Conservation (phyloP, 1,140 invertebrate species). For the Panonychus citri region DNA sequence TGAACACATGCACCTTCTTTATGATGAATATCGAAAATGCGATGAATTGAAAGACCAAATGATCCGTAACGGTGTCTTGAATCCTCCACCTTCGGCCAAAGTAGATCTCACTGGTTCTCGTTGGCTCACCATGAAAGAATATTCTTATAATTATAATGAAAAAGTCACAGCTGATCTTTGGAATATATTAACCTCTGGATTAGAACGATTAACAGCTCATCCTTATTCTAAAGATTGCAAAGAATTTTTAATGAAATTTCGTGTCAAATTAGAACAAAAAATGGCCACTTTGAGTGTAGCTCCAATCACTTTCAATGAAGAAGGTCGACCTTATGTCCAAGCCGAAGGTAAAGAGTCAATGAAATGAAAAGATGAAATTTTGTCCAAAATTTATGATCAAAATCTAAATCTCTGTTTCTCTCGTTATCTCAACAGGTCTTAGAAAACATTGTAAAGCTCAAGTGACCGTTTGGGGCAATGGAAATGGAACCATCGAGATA, state of each 20-base stretch:
- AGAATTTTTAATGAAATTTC: constrained; percentile 44
- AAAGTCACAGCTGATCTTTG: constrained; percentile 41
- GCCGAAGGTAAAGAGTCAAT: constrained; percentile 37
- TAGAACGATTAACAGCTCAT: constrained; percentile 42
- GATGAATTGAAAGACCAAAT: constrained; percentile 42
- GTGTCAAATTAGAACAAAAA: constrained; percentile 31
- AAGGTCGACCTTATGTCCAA: constrained; percentile 39
- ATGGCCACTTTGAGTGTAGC: constrained; percentile 24
- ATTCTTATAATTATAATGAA: constrained; percentile 46
- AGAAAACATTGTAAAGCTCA: constrained; percentile 39
- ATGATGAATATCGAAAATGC: constrained; percentile 35
- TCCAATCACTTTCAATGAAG: constrained; percentile 36
- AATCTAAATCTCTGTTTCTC: neutral
- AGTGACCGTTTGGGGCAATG: constrained; percentile 42
- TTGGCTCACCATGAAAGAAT: constrained; percentile 41
- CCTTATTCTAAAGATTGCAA: constrained; percentile 35
- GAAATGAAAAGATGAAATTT: too few species aligned
- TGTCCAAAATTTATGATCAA: too few species aligned
- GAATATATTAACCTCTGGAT: constrained; percentile 40
- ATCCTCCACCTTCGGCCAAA: constrained; percentile 21
- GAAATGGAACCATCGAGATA: constrained; percentile 54
- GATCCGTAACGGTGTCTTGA: constrained; percentile 28
- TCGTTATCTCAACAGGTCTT: constrained; percentile 31
- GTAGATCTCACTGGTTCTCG: constrained; percentile 30
- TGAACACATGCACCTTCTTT: constrained; percentile 33